Evolutionary conservation across 1,140 invertebrate species (phyloP).

Genomic region (Drosophila burlai): DNA sequence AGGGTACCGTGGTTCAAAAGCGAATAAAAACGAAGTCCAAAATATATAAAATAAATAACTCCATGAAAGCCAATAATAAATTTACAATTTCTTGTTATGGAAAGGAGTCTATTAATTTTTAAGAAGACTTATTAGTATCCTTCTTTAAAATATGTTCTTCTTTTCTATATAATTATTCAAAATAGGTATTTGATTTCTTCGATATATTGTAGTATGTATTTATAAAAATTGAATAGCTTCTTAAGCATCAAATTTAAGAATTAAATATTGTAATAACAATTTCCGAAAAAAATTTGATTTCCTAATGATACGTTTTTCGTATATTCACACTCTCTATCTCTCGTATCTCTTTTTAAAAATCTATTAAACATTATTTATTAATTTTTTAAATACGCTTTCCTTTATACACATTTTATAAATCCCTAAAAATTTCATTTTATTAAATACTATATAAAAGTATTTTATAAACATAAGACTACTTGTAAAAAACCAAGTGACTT

Average conservation of each 20-base stretch:
- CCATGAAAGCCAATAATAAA: no score
- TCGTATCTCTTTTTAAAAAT: neutral
- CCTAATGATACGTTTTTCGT: no score
- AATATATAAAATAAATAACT: neutral
- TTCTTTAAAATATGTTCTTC: neutral
- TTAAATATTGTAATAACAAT: neutral
- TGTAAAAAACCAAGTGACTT: no score
- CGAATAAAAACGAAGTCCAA: neutral
- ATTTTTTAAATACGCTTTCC: no score
- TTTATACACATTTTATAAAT: no score
- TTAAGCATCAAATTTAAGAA: neutral
- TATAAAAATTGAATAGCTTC: neutral
- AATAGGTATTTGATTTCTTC: no score
- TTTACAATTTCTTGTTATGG: neutral
- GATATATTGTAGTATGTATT: neutral
- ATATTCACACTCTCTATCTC: neutral
- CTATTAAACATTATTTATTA: no score
- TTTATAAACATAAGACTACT: no score
- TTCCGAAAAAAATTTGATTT: neutral
- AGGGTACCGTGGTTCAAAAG: constrained; percentile 12
- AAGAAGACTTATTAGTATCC: neutral
- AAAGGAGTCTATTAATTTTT: no score
- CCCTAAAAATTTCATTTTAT: no score
- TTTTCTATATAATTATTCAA: neutral
- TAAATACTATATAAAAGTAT: no score